phyloP scores from a whole-genome alignment of 2,113 vertebrate genomes.

The Charadrius vociferus region DNA sequence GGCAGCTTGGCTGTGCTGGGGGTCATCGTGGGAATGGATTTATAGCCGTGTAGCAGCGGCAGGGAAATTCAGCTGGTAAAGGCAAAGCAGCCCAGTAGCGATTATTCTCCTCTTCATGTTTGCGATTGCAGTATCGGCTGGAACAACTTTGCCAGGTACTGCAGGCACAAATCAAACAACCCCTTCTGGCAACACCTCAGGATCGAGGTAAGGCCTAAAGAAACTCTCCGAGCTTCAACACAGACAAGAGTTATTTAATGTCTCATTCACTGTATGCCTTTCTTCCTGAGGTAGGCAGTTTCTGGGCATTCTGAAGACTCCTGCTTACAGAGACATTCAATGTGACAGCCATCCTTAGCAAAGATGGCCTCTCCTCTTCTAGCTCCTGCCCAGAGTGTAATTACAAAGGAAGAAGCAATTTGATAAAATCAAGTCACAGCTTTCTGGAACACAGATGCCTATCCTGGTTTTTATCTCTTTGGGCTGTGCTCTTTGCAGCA shows the following conservation, averaged over 20 bases:
- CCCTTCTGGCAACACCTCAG: not conserved
- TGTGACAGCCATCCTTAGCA: not conserved
- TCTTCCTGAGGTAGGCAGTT: not conserved
- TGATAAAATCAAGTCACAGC: not conserved
- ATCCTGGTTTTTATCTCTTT: not conserved
- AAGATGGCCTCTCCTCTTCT: not conserved
- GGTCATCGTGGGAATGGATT: not conserved
- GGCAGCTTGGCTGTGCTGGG: not conserved
- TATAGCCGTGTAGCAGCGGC: too few relatives aligned
- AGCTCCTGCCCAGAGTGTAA: not conserved
- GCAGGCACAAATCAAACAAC: not conserved
- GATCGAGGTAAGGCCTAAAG: not conserved
- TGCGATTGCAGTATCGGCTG: not conserved
- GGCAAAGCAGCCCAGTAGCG: not conserved
- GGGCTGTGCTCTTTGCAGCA: not conserved
- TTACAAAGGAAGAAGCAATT: not conserved
- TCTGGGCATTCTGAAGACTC: not conserved
- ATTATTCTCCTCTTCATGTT: not conserved
- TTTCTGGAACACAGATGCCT: not conserved
- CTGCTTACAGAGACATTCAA: not conserved
- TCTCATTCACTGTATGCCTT: rapidly evolving
- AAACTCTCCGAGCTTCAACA: not conserved
- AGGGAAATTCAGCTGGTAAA: not conserved
- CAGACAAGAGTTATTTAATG: rapidly evolving
- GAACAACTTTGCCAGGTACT: not conserved